Conservation (phyloP, 2,888 invertebrate species). For the Blomia tropicalis region DNA sequence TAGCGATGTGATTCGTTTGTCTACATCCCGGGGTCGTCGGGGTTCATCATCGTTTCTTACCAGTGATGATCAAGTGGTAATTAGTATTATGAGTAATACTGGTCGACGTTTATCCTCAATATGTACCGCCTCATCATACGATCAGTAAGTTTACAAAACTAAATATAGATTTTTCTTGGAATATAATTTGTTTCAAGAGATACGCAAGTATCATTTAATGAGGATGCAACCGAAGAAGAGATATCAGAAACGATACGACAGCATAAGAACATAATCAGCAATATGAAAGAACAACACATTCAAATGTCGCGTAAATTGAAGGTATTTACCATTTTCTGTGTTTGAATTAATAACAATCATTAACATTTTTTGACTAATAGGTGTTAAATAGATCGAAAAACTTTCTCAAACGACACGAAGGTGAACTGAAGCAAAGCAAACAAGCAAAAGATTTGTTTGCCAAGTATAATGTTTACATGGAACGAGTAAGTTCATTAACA, state of each 20-base stretch:
- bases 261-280: conserved; percentile 61
- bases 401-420: conserved; percentile 75
- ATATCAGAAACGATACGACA: conserved; percentile 74
- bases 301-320: conserved; percentile 26
- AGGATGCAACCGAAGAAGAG: conserved; percentile 47
- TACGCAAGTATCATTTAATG: conserved; percentile 29
- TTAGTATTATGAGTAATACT: conserved; percentile 14
- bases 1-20: neutral
- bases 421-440: conserved; percentile 69
- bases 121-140: conserved; percentile 23
- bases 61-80: conserved; percentile 19
- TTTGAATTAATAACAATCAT: neutral
- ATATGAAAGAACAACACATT: conserved; percentile 24
- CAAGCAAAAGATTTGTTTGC: conserved; percentile 69
- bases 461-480: conserved; percentile 59
- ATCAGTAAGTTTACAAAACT: conserved; percentile 5
- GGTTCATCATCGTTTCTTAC: conserved; percentile 20
- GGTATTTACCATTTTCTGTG: neutral
- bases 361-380: neutral
- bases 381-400: conserved; percentile 47
- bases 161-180: neutral
- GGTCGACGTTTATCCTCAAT: conserved; percentile 20
- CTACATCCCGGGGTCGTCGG: conserved; percentile 9
- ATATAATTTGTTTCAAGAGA: conserved; percentile 24
- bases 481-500: conserved; percentile 44